Conservation (phyloP, 2,888 invertebrate genomes). For the Pristionchus mayeri region DNA sequence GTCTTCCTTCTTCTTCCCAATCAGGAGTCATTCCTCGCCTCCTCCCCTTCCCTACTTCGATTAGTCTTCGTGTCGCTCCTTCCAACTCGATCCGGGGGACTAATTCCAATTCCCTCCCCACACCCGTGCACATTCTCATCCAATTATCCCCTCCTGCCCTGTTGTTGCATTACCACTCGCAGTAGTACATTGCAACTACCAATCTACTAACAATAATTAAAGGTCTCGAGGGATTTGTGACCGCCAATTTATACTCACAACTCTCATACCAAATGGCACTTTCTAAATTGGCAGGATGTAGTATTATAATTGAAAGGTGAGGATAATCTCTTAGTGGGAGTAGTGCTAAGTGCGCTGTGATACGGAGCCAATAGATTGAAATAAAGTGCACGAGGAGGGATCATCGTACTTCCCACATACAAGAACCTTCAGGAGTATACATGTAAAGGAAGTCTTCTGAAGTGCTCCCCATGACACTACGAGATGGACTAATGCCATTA, state of each 20-base stretch:
- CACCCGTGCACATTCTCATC: not conserved
- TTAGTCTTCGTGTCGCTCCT: not conserved
- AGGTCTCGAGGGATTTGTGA: not conserved
- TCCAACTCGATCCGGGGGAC: not conserved
- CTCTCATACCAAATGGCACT: not conserved
- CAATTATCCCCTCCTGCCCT: not conserved
- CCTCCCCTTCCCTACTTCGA: slow-evolving; percentile 10
- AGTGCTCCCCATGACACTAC: not conserved
- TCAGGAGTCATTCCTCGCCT: not conserved
- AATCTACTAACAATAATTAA: not conserved
- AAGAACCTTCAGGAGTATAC: too few relatives aligned
- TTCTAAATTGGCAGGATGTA: too few relatives aligned
- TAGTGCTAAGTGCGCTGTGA: not conserved
- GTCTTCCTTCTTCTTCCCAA: not conserved
- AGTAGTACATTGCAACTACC: not conserved
- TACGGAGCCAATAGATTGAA: not conserved
- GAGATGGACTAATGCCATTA: slow-evolving; percentile 25
- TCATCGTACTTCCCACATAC: too few relatives aligned
- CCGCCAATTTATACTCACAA: not conserved
- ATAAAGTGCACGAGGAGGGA: not conserved
- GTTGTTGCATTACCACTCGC: not conserved
- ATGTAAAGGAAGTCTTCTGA: not conserved
- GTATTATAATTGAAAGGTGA: too few relatives aligned
- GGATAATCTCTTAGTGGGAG: too few relatives aligned
- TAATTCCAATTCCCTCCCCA: slow-evolving; percentile 41